phyloP scores from a whole-genome alignment of 2,888 invertebrate species.

The Agonopterix arenella region DNA sequence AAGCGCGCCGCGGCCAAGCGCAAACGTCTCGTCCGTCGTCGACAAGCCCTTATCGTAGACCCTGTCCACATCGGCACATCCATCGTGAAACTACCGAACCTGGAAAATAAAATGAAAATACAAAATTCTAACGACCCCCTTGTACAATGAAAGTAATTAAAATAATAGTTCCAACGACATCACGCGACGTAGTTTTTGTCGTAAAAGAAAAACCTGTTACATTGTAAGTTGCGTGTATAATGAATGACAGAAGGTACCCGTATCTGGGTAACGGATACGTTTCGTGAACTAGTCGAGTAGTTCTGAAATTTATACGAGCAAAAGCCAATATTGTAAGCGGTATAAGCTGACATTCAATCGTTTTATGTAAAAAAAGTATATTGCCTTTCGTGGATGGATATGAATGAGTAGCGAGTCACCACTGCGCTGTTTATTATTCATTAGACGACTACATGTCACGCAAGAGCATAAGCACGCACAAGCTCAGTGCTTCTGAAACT shows the following conservation, averaged over 20 bases:
- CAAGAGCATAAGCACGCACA: slow-evolving; percentile 64
- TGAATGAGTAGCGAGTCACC: slow-evolving; percentile 69
- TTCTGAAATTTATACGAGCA: slow-evolving; percentile 35
- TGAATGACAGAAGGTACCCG: slow-evolving; percentile 14
- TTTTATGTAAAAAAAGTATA: slow-evolving; percentile 59
- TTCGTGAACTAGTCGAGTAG: slow-evolving; percentile 18
- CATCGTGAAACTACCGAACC: slow-evolving; percentile 44
- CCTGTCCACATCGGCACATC: slow-evolving; percentile 21
- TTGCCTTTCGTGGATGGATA: slow-evolving; percentile 64
- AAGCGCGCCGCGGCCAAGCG: neutral
- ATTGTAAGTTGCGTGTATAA: slow-evolving; percentile 26
- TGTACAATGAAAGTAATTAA: slow-evolving; percentile 67
- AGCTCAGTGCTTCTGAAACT: slow-evolving; percentile 60
- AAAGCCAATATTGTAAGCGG: slow-evolving; percentile 41
- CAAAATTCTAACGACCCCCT: slow-evolving; percentile 48
- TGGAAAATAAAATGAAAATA: slow-evolving; percentile 25
- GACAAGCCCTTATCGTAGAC: slow-evolving; percentile 10
- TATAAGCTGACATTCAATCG: slow-evolving; percentile 52
- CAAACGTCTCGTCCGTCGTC: neutral
- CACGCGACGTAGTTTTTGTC: slow-evolving; percentile 58
- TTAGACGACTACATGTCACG: slow-evolving; percentile 70
- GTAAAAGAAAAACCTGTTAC: slow-evolving; percentile 37
- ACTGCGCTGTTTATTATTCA: slow-evolving; percentile 71
- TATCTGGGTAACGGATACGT: slow-evolving; percentile 30
- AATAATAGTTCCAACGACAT: slow-evolving; percentile 59